Evolutionary conservation across 2,797 vertebrate genomes (phyloP), one percentile per base, ranked within the genome.

Genomic region (Lutjanus campechanus): DNA sequence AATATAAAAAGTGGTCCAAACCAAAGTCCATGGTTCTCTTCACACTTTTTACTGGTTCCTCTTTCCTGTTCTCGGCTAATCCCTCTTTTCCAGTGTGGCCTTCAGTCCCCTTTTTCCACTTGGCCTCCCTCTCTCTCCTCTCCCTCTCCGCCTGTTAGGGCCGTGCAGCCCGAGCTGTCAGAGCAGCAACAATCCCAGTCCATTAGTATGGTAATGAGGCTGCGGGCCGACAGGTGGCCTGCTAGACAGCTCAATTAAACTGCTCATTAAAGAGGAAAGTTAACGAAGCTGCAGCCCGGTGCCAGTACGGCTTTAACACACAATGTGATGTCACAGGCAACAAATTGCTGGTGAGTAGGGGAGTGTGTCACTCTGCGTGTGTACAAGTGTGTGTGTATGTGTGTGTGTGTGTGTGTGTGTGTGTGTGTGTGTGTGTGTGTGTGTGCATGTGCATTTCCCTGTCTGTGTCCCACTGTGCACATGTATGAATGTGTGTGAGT

Each of bases 171-270:
- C 69, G 77, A 96, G 95, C 97, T 98, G 98, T 98, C 97, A 98
- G 95, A 93, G 90, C 96, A 96, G 96, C 95, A 98, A 99, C 97
- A 99, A 98, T 98, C 97, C 97, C 96, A 93, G 93, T 95, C 97
- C 97, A 99, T 99, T 99, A 99, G 97, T 97, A 99, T 99, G 98
- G 96, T 98, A 99, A 99, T 99, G 97, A 99, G 97, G 96, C 96
- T 94, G 95, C 86, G 93, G 97, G 97, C 97, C 96, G 97, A 99
- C 98, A 99, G 98, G 98, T 99, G 98, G 98, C 96, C 97, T 92
- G 93, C 95, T 96, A 98, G 97, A 98, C 98, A 96, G 98, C 98
- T 99, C 97, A 99, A 99, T 99, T 99, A 99, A 99, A 97, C 95
- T 96, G 96, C 98, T 99, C 97, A 97, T 99, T 99, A 99, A 98